Evolutionary conservation across 2,888 invertebrate species (phyloP).

Genomic region (Bembecia ichneumoniformis): DNA sequence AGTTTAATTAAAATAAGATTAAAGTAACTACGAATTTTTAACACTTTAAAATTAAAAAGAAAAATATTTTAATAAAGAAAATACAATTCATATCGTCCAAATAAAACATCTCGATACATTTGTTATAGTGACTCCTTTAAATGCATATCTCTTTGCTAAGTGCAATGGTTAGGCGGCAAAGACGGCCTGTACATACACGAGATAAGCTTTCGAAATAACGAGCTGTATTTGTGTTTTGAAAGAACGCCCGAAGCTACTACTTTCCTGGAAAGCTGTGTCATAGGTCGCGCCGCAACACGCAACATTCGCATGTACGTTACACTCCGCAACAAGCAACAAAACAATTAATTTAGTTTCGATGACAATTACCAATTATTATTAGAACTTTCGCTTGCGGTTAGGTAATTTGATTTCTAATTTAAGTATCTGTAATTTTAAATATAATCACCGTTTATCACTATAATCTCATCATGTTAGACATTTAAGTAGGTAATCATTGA

Average conservation of each 20-base stretch:
- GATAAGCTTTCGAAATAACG: slow-evolving; percentile 52
- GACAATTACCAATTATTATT: slow-evolving; percentile 24
- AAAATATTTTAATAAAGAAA: too few relatives aligned
- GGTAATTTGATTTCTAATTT: too few relatives aligned
- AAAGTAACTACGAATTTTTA: too few relatives aligned
- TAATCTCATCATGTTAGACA: too few relatives aligned
- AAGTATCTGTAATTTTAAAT: too few relatives aligned
- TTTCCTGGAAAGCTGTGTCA: slow-evolving; percentile 49
- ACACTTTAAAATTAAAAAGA: too few relatives aligned
- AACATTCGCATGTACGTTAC: slow-evolving; percentile 30
- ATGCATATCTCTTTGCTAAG: slow-evolving; percentile 1
- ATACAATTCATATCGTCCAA: too few relatives aligned
- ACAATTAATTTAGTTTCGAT: slow-evolving; percentile 48
- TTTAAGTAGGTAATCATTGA: too few relatives aligned
- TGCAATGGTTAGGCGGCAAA: slow-evolving; percentile 3
- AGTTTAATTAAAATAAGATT: too few relatives aligned
- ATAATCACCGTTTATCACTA: too few relatives aligned
- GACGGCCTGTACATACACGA: slow-evolving; percentile 13
- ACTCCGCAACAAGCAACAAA: slow-evolving; percentile 23
- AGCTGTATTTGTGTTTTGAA: slow-evolving; percentile 34
- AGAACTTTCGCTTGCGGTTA: too few relatives aligned
- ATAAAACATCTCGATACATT: too few relatives aligned
- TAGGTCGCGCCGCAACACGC: slow-evolving; percentile 40
- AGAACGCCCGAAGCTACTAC: slow-evolving; percentile 41
- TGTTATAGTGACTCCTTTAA: background rate